Evolutionary conservation across 2,113 vertebrate genomes (phyloP).

Genomic region (Hydropotes inermis): DNA sequence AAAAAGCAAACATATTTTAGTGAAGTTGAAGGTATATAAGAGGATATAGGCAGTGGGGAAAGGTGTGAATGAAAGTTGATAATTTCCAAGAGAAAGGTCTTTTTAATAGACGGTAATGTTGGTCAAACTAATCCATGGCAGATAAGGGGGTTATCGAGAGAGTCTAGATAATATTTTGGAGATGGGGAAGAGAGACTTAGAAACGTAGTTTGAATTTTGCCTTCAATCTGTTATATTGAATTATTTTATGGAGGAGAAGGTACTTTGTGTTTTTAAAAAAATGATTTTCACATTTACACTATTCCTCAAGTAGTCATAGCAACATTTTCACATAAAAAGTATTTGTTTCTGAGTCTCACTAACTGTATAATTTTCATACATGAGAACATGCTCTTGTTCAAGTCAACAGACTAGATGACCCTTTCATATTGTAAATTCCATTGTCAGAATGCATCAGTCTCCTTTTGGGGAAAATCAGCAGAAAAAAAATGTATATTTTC

Average conservation of each 20-base stretch:
- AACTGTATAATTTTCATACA: slow-evolving; percentile 57
- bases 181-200: neutral
- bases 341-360: slow-evolving; percentile 26
- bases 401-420: neutral
- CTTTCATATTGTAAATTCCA: slow-evolving; percentile 49
- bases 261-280: slow-evolving; percentile 33
- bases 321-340: slow-evolving; percentile 44
- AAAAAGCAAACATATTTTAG: neutral
- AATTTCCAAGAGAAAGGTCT: neutral
- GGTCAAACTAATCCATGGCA: neutral
- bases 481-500: neutral
- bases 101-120: neutral
- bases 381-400: slow-evolving; percentile 54
- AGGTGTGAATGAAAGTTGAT: neutral
- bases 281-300: slow-evolving; percentile 27
- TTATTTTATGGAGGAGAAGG: slow-evolving; percentile 5
- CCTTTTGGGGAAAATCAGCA: slow-evolving; percentile 15
- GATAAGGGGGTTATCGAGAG: neutral
- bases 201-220: slow-evolving; percentile 6
- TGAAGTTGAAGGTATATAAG: neutral
- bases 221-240: neutral
- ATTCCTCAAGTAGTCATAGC: neutral
- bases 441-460: slow-evolving; percentile 27
- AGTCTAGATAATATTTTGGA: neutral
- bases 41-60: neutral